Conservation (phyloP, 2,113 vertebrate species). For the Silurus meridionalis region DNA sequence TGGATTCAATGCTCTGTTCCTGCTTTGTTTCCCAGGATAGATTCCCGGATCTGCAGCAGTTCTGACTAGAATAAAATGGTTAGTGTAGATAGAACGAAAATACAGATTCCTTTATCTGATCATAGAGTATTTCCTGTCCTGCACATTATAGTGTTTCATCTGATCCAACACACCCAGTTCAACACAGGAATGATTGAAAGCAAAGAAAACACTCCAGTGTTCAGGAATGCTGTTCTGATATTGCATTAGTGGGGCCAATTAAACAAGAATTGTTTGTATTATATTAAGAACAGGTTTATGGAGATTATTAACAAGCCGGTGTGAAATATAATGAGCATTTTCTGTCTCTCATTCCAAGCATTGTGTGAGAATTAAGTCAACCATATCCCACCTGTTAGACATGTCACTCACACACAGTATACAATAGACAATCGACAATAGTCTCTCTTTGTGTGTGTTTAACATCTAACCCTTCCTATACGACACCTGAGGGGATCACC, state of each 20-base stretch:
- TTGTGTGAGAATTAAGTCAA: constrained; percentile 23
- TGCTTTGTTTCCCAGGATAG: not conserved
- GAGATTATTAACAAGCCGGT: not conserved
- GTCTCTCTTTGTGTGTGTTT: constrained; percentile 9
- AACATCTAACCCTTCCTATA: not conserved
- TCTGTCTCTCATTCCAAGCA: constrained; percentile 17
- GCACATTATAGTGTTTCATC: not conserved
- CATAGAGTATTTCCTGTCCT: not conserved
- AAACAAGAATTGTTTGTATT: not conserved
- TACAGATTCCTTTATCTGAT: not conserved
- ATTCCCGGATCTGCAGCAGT: not conserved
- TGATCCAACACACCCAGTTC: not conserved
- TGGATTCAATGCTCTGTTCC: not conserved
- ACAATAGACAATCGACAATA: constrained; percentile 34
- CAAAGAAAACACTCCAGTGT: too few species aligned
- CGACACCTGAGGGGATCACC: constrained; percentile 29
- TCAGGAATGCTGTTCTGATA: not conserved
- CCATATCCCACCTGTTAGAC: constrained; percentile 22
- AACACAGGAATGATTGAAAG: not conserved
- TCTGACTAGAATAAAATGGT: not conserved
- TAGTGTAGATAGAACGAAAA: not conserved
- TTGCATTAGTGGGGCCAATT: not conserved
- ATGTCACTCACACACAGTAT: not conserved
- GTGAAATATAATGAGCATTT: constrained; percentile 20
- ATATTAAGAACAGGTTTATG: constrained; percentile 8